These are phyloP conservation scores for Hydraecia micacea DNA, from an alignment of 2,888 invertebrate species.

Conservation along the genomic window DNA sequence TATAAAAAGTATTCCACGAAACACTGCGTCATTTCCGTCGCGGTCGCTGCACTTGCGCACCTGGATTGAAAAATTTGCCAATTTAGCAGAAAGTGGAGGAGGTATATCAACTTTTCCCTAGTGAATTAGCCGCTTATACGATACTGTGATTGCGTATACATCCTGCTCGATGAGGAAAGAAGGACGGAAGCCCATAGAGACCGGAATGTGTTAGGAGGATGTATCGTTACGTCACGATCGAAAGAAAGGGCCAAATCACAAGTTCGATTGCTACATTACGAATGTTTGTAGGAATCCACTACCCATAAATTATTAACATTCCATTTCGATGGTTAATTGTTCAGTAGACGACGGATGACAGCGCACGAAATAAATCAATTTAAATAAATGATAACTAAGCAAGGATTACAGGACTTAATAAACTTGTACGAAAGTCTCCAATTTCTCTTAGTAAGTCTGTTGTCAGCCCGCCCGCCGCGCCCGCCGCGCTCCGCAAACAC, in stretches of 20 bases:
- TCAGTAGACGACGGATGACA: conserved; percentile 45
- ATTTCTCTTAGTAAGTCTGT: conserved; percentile 57
- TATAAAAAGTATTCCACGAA: conserved; percentile 44
- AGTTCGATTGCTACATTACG: conserved; percentile 4
- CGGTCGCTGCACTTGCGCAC: conserved; percentile 45
- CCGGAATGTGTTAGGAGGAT: conserved; percentile 37
- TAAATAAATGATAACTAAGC: conserved; percentile 50
- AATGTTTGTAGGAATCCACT: conserved; percentile 10
- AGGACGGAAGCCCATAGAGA: conserved; percentile 31
- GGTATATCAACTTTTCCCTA: conserved; percentile 47
- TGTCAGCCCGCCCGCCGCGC: conserved; percentile 33
- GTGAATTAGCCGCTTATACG: conserved; percentile 46
- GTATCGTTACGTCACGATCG: conserved; percentile 26
- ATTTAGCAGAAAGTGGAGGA: conserved; percentile 52
- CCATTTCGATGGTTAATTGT: conserved; percentile 31
- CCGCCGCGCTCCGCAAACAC: conserved; percentile 41
- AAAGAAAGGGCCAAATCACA: conserved; percentile 38
- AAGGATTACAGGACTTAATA: conserved; percentile 62
- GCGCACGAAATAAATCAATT: conserved; percentile 58
- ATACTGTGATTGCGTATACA: conserved; percentile 52
- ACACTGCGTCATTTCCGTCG: conserved; percentile 46
- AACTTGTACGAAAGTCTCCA: conserved; percentile 62
- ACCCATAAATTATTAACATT: conserved; percentile 22
- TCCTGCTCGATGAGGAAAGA: conserved; percentile 46
- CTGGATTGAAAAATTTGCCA: conserved; percentile 49